A percentile compares a stretch with the other conserved stretches of the same genome.
These are phyloP conservation scores for Salarias fasciatus DNA, from an alignment of 2,797 vertebrate species.

Conservation along the genomic window DNA sequence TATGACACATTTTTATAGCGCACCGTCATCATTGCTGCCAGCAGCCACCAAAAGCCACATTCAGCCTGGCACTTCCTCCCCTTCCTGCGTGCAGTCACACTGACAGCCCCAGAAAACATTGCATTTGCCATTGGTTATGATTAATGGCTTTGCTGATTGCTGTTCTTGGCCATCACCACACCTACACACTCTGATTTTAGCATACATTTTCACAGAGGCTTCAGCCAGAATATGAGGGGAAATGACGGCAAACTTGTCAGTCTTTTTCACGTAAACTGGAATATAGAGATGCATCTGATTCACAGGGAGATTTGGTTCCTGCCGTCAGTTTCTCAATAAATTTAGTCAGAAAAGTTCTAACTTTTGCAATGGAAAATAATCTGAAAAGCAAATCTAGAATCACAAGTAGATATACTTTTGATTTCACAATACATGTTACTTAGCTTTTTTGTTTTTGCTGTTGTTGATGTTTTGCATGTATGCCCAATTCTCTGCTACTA, in stretches of 20 bases:
- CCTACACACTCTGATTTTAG: slow-evolving; percentile 59
- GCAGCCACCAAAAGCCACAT: slow-evolving; percentile 57
- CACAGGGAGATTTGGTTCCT: no score
- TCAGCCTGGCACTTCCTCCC: slow-evolving; percentile 50
- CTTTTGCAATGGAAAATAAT: no score
- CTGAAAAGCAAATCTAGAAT: no score
- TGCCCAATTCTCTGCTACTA: no score
- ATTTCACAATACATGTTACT: no score
- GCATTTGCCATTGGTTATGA: slow-evolving; percentile 67
- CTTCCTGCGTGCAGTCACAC: slow-evolving; percentile 41
- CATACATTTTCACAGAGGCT: slow-evolving; percentile 41
- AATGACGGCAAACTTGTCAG: background rate
- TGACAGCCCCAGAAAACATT: slow-evolving; percentile 60
- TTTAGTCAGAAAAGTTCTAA: no score
- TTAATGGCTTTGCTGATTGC: slow-evolving; percentile 75
- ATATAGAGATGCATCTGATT: background rate
- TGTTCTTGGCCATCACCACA: slow-evolving; percentile 60
- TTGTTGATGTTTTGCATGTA: no score
- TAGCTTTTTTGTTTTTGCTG: no score
- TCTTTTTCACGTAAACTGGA: slow-evolving; percentile 3
- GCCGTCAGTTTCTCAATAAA: background rate
- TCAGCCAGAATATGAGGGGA: slow-evolving; percentile 22
- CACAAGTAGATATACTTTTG: no score
- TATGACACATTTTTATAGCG: slow-evolving; percentile 67
- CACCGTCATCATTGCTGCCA: slow-evolving; percentile 52